Evolutionary conservation across 2,113 vertebrate genomes (phyloP), one percentile per base, ranked within the genome.

Genomic region (Alethe castanea): DNA sequence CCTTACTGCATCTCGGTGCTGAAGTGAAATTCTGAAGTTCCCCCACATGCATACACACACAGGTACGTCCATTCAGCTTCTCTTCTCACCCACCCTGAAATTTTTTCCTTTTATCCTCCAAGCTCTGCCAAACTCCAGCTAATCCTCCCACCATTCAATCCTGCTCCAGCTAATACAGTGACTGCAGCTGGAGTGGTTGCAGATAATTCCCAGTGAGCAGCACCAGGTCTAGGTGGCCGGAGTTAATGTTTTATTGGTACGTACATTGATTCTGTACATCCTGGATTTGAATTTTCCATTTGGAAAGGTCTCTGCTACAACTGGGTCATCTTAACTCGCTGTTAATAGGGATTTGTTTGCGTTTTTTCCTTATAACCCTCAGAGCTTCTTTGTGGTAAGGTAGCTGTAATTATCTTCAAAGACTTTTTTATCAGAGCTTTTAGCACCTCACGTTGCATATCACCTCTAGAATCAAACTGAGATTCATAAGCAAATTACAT

Each of bases 401-500:
- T 92, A 96, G 69, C 88, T 94, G 71, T 72, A 97, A 97, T 96
- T 96, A 97, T 95, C 94, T 97, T 97, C 86, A 87, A 97, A 98
- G 92, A 92, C 67, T 96, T 96, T 91, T 81, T 96, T 92, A 92
- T 93, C 96, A 78, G 84, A 82, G 94, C 93, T 97, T 96, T 97
- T 91, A 95, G 82, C 90, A 90, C 76, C 76, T 94, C 29, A 12
- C 8, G 1, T 82, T 94, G 61, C 91, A 61, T 76, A 88, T 88
- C 70, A 5, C 86, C 52, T 91, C 70, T 54, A 22, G 42, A 65
- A 74, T 85, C 81, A 92, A 92, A 90, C 31, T 78, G 84, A 90
- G 87, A 95, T 76, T 86, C 79, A 73, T 96, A 94, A 87, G 81
- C 89, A 97, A 97, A 86, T 89, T 82, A 77, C 66, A 87, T 77